phyloP scores from a whole-genome alignment of 2,113 vertebrate genomes.

The Pachypanchax playfairii region DNA sequence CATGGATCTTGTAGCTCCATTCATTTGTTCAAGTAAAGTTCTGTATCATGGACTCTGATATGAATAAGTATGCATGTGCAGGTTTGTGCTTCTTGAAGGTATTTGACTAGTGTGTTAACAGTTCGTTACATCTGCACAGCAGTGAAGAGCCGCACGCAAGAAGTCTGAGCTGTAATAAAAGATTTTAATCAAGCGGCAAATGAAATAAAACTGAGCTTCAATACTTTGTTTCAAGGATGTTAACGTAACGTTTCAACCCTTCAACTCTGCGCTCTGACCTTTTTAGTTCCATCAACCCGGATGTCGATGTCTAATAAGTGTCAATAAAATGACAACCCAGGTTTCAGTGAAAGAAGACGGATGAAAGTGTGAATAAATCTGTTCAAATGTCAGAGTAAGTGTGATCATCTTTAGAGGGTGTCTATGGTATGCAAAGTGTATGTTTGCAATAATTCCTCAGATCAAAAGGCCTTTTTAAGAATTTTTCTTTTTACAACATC shows the following conservation, averaged over 20 bases:
- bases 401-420: too few species aligned
- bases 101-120: too few species aligned
- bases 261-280: conserved; percentile 57
- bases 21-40: too few species aligned
- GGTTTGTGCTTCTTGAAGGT: too few species aligned
- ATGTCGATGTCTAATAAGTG: conserved; percentile 56
- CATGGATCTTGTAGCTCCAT: background rate
- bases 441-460: background rate
- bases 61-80: too few species aligned
- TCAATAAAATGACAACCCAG: conserved; percentile 53
- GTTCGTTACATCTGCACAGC: conserved; percentile 44
- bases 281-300: conserved; percentile 13
- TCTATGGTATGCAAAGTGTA: too few species aligned
- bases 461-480: background rate
- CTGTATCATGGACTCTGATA: background rate
- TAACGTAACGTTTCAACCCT: conserved; percentile 33
- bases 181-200: conserved; percentile 57
- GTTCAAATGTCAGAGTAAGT: too few species aligned
- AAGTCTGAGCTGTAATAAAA: background rate
- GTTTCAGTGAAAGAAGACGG: background rate
- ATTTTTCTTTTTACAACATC: background rate
- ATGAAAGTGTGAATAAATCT: too few species aligned
- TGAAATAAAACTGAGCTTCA: conserved; percentile 60
- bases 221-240: conserved; percentile 36
- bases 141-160: conserved; percentile 33